Conservation (phyloP, 2,113 vertebrate genomes). For the Ramphastos sulfuratus region DNA sequence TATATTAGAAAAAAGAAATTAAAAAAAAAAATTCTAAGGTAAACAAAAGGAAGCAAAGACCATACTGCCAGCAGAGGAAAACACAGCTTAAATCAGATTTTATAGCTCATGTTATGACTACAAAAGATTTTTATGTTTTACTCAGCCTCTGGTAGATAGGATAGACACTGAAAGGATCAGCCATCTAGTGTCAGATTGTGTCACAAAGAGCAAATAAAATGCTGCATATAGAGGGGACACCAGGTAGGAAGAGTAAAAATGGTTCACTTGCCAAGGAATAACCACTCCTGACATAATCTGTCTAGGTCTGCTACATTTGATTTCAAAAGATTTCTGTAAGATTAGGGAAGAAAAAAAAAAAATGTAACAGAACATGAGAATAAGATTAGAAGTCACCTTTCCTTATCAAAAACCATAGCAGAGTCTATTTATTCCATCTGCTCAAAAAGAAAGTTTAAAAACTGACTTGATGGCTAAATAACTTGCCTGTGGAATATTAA, state of each 20-base stretch:
- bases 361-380: background rate
- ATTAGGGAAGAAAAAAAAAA: background rate
- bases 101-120: background rate
- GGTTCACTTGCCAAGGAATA: background rate
- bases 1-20: background rate
- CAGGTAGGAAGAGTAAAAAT: background rate
- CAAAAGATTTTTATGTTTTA: background rate
- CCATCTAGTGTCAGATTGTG: background rate
- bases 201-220: background rate
- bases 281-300: background rate
- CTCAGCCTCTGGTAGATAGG: background rate
- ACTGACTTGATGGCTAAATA: background rate
- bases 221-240: background rate
- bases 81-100: background rate
- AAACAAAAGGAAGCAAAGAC: background rate
- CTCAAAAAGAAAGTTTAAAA: background rate
- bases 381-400: background rate
- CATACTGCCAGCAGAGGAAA: background rate
- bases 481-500: background rate
- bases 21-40: too few relatives aligned
- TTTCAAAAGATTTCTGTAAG: background rate
- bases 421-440: background rate
- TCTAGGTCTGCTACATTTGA: background rate
- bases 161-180: background rate
- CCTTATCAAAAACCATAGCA: background rate